Percentiles rank a stretch among this genome's conserved stretches.
These are phyloP conservation scores for Sebastes melanostomus DNA, from an alignment of 2,797 vertebrate genomes.

Conservation along the genomic window DNA sequence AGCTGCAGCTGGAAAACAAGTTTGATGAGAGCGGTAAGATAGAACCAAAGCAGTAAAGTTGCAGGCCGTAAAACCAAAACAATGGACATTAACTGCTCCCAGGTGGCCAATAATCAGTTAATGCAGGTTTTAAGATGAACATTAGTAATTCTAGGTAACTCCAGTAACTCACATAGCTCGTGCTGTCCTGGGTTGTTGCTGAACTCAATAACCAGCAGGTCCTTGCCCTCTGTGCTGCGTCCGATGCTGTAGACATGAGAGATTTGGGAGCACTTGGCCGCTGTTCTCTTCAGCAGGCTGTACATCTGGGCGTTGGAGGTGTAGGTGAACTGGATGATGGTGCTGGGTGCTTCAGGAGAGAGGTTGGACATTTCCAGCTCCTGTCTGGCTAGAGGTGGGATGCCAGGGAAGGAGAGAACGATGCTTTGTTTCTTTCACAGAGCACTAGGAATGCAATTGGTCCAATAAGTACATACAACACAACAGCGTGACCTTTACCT, in stretches of 20 bases:
- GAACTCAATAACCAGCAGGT: constrained; percentile 95
- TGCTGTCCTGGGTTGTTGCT: constrained; percentile 92
- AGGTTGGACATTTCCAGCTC: constrained; percentile 70
- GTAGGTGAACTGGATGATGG: constrained; percentile 90
- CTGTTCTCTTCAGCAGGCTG: constrained; percentile 87
- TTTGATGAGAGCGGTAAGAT: not conserved
- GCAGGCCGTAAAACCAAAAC: not conserved
- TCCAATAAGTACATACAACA: not conserved
- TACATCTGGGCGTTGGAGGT: constrained; percentile 92
- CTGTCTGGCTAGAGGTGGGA: constrained; percentile 76
- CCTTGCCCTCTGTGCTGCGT: constrained; percentile 91
- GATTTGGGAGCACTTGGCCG: constrained; percentile 88
- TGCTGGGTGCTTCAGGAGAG: constrained; percentile 82
- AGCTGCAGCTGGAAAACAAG: not conserved
- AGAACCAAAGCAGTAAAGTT: not conserved
- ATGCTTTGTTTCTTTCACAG: not conserved
- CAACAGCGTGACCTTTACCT: constrained; percentile 76
- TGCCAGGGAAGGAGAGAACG: not conserved
- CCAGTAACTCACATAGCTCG: constrained; percentile 87
- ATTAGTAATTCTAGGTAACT: not conserved
- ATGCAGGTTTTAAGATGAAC: not conserved
- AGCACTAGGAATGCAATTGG: not conserved
- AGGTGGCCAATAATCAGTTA: not conserved
- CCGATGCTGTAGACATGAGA: constrained; percentile 94
- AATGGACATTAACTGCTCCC: not conserved